Percentiles rank a stretch among this genome's conserved stretches.
phyloP scores from a whole-genome alignment of 1,140 invertebrate species.

The Rhagoletis pomonella region DNA sequence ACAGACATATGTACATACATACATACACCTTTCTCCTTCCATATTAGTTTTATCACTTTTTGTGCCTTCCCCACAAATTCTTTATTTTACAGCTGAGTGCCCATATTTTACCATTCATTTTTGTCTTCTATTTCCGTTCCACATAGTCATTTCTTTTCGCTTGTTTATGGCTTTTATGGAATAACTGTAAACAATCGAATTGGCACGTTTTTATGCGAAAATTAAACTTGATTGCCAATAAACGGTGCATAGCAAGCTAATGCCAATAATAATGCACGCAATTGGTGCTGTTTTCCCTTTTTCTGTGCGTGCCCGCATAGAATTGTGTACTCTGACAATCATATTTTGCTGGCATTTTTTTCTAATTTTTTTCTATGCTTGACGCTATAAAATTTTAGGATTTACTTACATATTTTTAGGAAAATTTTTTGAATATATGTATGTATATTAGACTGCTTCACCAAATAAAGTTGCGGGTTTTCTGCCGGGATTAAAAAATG shows the following conservation, averaged over 20 bases:
- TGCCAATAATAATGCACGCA: neutral
- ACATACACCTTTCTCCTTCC: neutral
- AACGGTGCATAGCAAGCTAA: neutral
- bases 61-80: neutral
- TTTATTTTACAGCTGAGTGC: neutral
- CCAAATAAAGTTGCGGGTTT: no score
- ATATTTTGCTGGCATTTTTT: no score
- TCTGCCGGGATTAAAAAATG: no score
- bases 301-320: no score
- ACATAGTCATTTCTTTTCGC: neutral
- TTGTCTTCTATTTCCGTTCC: neutral
- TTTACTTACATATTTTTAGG: no score
- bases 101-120: neutral
- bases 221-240: neutral
- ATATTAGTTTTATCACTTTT: neutral
- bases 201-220: neutral
- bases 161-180: neutral
- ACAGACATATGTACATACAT: neutral
- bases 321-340: no score
- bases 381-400: no score
- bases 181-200: no score
- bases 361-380: no score
- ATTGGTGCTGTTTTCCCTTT: no score
- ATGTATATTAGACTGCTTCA: no score
- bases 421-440: no score